Evolutionary conservation across 2,888 invertebrate species (phyloP), one percentile per base, ranked within the genome.

Genomic region (Amphiduros pacificus): DNA sequence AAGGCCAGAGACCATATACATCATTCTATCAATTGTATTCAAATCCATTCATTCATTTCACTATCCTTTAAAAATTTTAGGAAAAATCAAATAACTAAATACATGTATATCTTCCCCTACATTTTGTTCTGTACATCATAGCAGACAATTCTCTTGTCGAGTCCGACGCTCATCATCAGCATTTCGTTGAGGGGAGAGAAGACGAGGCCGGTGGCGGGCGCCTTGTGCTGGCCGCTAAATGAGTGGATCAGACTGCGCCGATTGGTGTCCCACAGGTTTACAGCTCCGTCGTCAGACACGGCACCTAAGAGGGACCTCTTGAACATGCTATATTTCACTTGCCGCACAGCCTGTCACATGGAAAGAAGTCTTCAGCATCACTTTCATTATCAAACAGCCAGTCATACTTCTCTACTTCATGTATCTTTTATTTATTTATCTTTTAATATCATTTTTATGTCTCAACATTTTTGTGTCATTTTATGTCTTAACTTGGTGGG

Each of bases 101-200:
- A n/a, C n/a, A n/a, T n/a, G n/a, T n/a, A n/a, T n/a, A n/a, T n/a
- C n/a, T n/a, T n/a, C n/a, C n/a, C n/a, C n/a, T 61, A 83, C 83
- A 72, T 74, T 66, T 79, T 81, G 22, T 66, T 69, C 40, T 75
- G 72, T 0, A 76, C 71, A 68, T 84, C 83, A 66, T 81, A 82
- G 63, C 76, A 79, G 40, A 78, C 73, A 29, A 83, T 73, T 28
- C 77, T 71, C 66, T 83, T 83, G 69, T 84, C 84, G 40, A 83
- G 75, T 0, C 84, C 84, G 1, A 78, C 81, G 63, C 78, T 81
- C 64, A 79, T 73, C 56, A 84, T 72, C 31, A 84, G 71, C 62
- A 78, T 74, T 41, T 81, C 77, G 66, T 83, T 84, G 62, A 82
- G 71, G 0, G 83, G 82, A n/a, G 83, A 83, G 67, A 83, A 84